Evolutionary conservation across 1,140 invertebrate species (phyloP), one percentile per base, ranked within the genome.

Genomic region (Drosophila obscura): DNA sequence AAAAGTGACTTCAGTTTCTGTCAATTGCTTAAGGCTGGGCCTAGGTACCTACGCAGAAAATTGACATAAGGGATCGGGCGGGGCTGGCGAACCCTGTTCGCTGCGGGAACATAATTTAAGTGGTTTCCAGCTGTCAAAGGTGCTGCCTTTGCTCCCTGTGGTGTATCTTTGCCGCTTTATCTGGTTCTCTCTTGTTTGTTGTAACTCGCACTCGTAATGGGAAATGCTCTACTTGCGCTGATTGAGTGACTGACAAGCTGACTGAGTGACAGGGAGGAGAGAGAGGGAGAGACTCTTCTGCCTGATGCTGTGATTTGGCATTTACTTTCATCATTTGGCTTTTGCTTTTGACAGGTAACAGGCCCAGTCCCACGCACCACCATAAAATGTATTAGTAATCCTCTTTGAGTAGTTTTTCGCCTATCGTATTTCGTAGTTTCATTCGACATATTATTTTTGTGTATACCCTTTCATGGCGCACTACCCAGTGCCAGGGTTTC

Each of bases 101-200:
- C 82, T 82, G 83, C 83, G 60, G 83, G 82, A 63, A 79, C 73
- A 88, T 87, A 87, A 87, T 87, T 87, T 87, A 87, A 87, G 83
- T 88, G 82, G 83, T 88, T 88, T 82, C 83, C 83, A 87, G 82
- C 83, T 88, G 82, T 88, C 83, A 87, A 87, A 83, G 78, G 77
- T 81, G 73, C 60, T 28, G 50, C 31, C 26, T 44, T 26, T 52
- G 65, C 35, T 15, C 46, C 45, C 58, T 69, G 76, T 55, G 78
- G 77, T 75, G 77, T 67, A 73, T 79, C 83, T 75, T 72, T 57
- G 46, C 28, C 11, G 35, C 4, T 56, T 6, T n/a, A 49, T 58
- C 58, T 31, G 8, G 48, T 26, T 24, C 45, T 31, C 13, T 52
- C 35, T 19, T 55, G 41, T 56, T 71, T 52, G 63, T 68, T 63